Evolutionary conservation across 1,140 invertebrate species (phyloP).

Genomic region (Heliconius congener): DNA sequence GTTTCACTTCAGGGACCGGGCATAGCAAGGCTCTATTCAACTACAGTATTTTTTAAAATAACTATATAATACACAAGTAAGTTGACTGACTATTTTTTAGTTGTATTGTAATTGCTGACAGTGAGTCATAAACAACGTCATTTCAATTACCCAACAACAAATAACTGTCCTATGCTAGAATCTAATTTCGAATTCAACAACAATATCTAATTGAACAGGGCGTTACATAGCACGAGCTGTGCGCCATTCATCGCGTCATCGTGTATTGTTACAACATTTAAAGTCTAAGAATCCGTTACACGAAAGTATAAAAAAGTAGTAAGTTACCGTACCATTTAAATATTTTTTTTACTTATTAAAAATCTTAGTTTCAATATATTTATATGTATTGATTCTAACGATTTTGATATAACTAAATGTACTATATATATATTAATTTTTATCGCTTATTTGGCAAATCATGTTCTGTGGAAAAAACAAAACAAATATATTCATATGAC

Average conservation of each 20-base stretch:
- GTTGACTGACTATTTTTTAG: neutral
- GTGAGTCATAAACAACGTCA: constrained; percentile 61
- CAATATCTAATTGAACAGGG: constrained; percentile 68
- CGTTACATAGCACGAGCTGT: constrained; percentile 68
- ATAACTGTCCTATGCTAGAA: constrained; percentile 49
- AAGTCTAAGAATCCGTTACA: constrained; percentile 20
- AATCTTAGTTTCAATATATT: no score
- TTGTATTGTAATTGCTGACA: neutral
- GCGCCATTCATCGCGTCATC: constrained; percentile 68
- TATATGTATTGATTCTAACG: no score
- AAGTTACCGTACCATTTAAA: neutral
- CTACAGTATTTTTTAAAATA: no score
- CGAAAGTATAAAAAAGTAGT: neutral
- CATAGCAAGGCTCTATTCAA: no score
- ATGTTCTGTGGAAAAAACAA: no score
- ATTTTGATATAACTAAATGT: no score
- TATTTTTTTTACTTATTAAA: no score
- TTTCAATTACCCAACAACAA: constrained; percentile 66
- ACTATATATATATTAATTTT: no score
- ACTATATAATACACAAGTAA: no score
- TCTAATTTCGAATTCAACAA: constrained; percentile 75
- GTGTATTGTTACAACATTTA: constrained; percentile 22
- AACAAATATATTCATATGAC: no score
- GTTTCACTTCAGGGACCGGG: no score
- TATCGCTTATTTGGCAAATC: no score